Evolutionary conservation across 2,888 invertebrate genomes (phyloP).

Genomic region (Coecobrya sp.): DNA sequence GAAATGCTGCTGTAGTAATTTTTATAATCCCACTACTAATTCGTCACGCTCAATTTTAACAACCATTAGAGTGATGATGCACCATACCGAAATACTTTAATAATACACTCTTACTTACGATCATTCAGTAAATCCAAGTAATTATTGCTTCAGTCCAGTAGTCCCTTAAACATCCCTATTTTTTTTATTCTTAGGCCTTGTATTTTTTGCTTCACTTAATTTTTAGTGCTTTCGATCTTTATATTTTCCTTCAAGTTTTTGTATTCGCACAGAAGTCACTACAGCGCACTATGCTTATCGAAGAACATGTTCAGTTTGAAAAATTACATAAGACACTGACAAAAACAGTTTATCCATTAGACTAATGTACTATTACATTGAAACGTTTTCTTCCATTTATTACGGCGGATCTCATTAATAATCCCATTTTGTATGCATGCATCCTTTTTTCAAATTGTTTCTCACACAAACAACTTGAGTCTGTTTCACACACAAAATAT

Average conservation of each 20-base stretch:
- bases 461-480: constrained; percentile 1
- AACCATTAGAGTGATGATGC: constrained; percentile 64
- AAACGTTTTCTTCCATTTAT: background rate
- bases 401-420: constrained; percentile 10
- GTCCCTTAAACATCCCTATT: too few species aligned
- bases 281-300: too few species aligned
- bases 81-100: constrained; percentile 2
- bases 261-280: too few species aligned
- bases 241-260: too few species aligned
- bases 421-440: constrained; percentile 1
- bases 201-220: too few species aligned
- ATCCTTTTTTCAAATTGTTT: background rate
- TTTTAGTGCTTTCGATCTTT: background rate
- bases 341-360: too few species aligned
- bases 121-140: background rate
- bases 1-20: background rate
- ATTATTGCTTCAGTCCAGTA: background rate
- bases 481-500: background rate
- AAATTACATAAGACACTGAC: too few species aligned
- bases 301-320: too few species aligned
- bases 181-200: too few species aligned
- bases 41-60: constrained; percentile 74
- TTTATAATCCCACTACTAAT: constrained; percentile 19
- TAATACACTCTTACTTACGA: constrained; percentile 26
- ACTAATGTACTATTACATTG: too few species aligned